phyloP scores from a whole-genome alignment of 2,888 invertebrate genomes.

The Meiosimyza platycephala region DNA sequence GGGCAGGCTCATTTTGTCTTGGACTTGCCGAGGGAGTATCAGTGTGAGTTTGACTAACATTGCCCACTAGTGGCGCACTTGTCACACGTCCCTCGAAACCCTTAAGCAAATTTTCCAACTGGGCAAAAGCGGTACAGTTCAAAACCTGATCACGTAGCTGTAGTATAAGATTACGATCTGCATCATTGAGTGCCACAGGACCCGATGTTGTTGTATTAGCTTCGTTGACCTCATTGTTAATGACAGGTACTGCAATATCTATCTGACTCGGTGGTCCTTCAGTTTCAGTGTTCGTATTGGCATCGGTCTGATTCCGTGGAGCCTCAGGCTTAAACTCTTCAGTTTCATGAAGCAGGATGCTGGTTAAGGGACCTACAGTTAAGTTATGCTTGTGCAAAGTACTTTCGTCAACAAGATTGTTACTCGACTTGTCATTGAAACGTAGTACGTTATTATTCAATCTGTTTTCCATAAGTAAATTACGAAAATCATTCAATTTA shows the following conservation, averaged over 20 bases:
- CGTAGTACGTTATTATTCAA: neutral
- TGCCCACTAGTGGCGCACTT: neutral
- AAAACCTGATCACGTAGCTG: conserved; percentile 44
- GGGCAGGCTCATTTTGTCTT: neutral
- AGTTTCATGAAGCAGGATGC: no score
- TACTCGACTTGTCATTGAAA: conserved; percentile 19
- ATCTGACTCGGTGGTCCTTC: no score
- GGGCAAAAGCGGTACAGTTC: conserved; percentile 46
- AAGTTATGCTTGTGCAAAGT: no score
- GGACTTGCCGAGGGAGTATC: neutral
- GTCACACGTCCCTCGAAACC: conserved; percentile 24
- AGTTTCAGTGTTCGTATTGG: conserved; percentile 28
- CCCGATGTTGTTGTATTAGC: neutral
- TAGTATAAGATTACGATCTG: conserved; percentile 14
- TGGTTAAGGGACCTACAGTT: no score
- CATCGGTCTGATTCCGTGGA: conserved; percentile 38
- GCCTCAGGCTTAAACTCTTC: no score
- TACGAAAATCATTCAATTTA: no score
- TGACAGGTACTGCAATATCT: neutral
- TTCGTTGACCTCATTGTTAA: conserved; percentile 8
- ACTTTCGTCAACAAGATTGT: conserved; percentile 37
- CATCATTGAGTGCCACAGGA: conserved; percentile 41
- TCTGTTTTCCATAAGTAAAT: neutral
- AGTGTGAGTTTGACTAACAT: conserved; percentile 31
- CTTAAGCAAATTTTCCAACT: conserved; percentile 47